Base-by-base conservation (phyloP, 2,888 invertebrate species). In the Nomada fabriciana region DNA sequence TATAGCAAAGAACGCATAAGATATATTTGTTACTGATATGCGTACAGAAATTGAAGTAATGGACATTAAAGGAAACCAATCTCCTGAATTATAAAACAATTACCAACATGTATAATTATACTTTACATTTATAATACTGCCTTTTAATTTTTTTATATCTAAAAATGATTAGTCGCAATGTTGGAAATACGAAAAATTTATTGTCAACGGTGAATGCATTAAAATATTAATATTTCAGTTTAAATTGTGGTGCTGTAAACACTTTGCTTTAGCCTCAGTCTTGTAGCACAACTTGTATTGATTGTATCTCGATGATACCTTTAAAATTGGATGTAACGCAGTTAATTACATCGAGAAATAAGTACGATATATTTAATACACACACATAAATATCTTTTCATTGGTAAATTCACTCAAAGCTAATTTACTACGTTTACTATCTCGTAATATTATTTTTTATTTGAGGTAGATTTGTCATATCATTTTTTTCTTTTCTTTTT, bases 21-120 rank as follows among this genome's bases (percentile, higher is more conserved):
- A 93, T 94, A 93, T 93, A 94, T 93, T 94, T 94, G 94, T 93
- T 93, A 93, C 92, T 92, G 91, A 92, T 93, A 93, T 93, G 92
- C 92, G 93, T 93, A 91, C 91, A 91, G 91, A 93, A 92, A 84
- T 92, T 89, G 91, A 91, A 90, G 88, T 91, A 89, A 90, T 91
- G 90, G 90, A 91, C 92, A 90, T 90, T 91, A 86, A 90, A 91
- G 86, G 81, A 91, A 92, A 92, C 91, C 91, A 92, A 92, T 92
- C 91, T 93, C 91, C 92, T 92, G 91, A 91, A 91, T 87, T 87
- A 88, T 83, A 85, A 89, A 73, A 84, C 67, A 79, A 79, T 80
- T 81, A 80, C 71, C 82, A 74, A 87, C 74, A 50, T 83, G 81
- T 83, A 81, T 84, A 85, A 82, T 80, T 88, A 86, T 88, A 87